Conservation (phyloP, 2,888 invertebrate genomes). For the Dimorphilus gyrociliatus region DNA sequence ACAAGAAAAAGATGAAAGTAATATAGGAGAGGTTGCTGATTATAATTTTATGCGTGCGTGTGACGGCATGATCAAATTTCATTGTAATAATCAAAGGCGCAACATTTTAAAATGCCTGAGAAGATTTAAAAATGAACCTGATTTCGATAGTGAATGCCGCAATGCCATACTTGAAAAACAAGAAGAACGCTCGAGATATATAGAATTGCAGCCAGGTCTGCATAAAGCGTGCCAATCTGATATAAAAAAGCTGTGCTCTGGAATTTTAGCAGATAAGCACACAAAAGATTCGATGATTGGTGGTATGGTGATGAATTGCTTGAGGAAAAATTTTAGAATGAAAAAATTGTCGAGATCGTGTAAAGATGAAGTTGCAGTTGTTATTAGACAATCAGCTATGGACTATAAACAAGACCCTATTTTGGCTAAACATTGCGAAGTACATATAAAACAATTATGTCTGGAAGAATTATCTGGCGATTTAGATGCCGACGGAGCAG, state of each 20-base stretch:
- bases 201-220: conserved; percentile 69
- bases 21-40: conserved; percentile 72
- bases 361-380: conserved; percentile 60
- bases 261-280: conserved; percentile 9
- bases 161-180: conserved; percentile 64
- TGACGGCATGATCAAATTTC: conserved; percentile 64
- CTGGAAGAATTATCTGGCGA: conserved; percentile 28
- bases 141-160: conserved; percentile 67
- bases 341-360: conserved; percentile 50
- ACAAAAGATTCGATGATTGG: conserved; percentile 46
- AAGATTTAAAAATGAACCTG: conserved; percentile 54
- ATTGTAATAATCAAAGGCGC: conserved; percentile 54
- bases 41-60: conserved; percentile 68
- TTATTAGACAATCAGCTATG: conserved; percentile 69
- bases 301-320: conserved; percentile 64
- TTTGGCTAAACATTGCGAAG: conserved; percentile 57
- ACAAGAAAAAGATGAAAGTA: conserved; percentile 66
- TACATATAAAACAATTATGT: conserved; percentile 19
- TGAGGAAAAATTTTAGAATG: conserved; percentile 44
- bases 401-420: conserved; percentile 79
- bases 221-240: conserved; percentile 64
- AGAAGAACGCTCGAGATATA: conserved; percentile 43
- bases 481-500: conserved; percentile 46
- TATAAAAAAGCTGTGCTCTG: conserved; percentile 53
- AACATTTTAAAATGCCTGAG: conserved; percentile 38